These are phyloP conservation scores for Amyelois transitella DNA, from an alignment of 1,140 invertebrate species.

Conservation along the genomic window DNA sequence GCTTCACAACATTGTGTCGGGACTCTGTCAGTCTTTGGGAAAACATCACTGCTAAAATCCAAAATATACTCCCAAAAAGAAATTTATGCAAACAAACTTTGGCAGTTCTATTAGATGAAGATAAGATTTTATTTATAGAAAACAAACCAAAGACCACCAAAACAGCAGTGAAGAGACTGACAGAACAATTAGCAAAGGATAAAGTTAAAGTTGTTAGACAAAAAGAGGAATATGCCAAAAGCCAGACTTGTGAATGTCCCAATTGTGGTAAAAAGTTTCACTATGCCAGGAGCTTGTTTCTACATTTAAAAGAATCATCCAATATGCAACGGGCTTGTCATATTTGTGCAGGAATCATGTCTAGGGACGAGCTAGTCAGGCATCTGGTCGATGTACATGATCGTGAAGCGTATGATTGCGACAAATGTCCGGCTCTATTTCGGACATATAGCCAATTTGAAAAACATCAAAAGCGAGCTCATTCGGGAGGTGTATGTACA, in stretches of 20 bases:
- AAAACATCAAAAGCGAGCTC: constrained; percentile 28
- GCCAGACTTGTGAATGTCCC: constrained; percentile 28
- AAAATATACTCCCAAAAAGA: constrained; percentile 19
- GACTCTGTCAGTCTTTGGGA: constrained; percentile 36
- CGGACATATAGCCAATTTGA: constrained; percentile 20
- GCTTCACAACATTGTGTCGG: constrained; percentile 40
- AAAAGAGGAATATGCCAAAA: constrained; percentile 3
- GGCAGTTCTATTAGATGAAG: constrained; percentile 14
- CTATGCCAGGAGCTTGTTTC: constrained; percentile 33
- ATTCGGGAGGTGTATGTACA: constrained; percentile 24
- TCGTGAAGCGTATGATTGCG: constrained; percentile 31
- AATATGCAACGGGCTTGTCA: constrained; percentile 45
- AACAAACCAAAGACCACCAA: constrained; percentile 7
- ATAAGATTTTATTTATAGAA: constrained; percentile 24
- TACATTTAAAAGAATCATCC: constrained; percentile 47
- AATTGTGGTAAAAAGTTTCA: constrained; percentile 43
- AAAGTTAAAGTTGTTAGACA: background rate
- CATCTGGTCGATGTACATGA: constrained; percentile 37
- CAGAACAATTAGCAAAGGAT: constrained; percentile 5
- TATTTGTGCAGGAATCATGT: constrained; percentile 46
- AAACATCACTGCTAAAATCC: constrained; percentile 24
- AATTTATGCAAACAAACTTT: constrained; percentile 17
- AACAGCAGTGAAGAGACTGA: constrained; percentile 2
- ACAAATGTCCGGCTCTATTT: constrained; percentile 43
- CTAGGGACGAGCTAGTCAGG: constrained; percentile 27